Conservation (phyloP, 2,888 invertebrate species). For the Pammene fasciana region DNA sequence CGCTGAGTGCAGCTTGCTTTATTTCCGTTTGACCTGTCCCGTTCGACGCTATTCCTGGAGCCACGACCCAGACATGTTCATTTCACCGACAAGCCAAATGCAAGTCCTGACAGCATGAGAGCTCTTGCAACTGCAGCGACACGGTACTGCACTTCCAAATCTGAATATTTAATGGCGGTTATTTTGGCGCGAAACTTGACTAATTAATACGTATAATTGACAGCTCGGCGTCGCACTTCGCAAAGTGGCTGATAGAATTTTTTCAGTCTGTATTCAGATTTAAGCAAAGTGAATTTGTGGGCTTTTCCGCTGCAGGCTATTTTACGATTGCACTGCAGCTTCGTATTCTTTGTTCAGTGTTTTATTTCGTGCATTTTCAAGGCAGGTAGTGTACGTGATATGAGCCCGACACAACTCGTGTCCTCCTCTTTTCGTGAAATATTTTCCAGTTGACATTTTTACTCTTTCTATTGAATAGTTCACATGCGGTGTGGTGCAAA, state of each 20-base stretch:
- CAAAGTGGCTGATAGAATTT: constrained; percentile 59
- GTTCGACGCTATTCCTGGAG: constrained; percentile 76
- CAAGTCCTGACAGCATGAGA: constrained; percentile 69
- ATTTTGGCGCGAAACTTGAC: constrained; percentile 65
- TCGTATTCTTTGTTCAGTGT: constrained; percentile 70
- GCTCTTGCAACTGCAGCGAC: constrained; percentile 65
- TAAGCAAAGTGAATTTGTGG: constrained; percentile 65
- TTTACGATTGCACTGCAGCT: constrained; percentile 67
- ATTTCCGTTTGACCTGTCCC: constrained; percentile 81
- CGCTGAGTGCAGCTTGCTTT: constrained; percentile 77
- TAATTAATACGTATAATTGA: constrained; percentile 74
- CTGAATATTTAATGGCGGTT: constrained; percentile 78
- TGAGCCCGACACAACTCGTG: constrained; percentile 55
- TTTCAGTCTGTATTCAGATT: constrained; percentile 62
- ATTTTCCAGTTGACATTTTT: constrained; percentile 70
- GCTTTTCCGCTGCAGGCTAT: constrained; percentile 61
- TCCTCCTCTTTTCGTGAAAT: constrained; percentile 66
- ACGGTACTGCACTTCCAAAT: constrained; percentile 76
- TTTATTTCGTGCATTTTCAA: constrained; percentile 74
- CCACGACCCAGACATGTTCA: constrained; percentile 73
- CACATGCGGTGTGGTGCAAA: constrained; percentile 36
- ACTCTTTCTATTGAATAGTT: constrained; percentile 60
- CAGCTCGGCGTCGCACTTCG: constrained; percentile 54
- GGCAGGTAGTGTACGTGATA: constrained; percentile 66
- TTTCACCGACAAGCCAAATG: constrained; percentile 75